phyloP scores from a whole-genome alignment of 2,888 invertebrate species.

The Acronicta psi region DNA sequence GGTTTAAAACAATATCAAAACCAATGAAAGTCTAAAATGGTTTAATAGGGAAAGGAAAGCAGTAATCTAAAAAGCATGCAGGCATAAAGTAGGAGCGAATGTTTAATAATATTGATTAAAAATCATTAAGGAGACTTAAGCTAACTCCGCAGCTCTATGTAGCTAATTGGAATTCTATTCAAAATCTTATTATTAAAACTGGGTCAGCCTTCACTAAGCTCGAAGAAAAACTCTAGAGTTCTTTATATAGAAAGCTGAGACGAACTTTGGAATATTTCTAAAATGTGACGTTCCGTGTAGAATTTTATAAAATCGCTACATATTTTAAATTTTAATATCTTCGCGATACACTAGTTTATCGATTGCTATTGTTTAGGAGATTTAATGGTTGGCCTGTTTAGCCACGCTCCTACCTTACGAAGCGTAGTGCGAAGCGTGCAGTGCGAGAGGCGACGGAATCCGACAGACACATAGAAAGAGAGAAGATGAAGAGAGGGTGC shows the following conservation, averaged over 20 bases:
- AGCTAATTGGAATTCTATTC: slow-evolving; percentile 56
- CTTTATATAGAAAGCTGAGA: slow-evolving; percentile 48
- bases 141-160: slow-evolving; percentile 57
- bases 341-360: slow-evolving; percentile 31
- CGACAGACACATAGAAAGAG: slow-evolving; percentile 83
- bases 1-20: slow-evolving; percentile 47
- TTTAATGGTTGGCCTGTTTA: slow-evolving; percentile 38
- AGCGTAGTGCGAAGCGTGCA: slow-evolving; percentile 86
- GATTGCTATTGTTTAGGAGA: slow-evolving; percentile 30
- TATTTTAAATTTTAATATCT: slow-evolving; percentile 18
- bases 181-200: slow-evolving; percentile 58
- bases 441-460: slow-evolving; percentile 86
- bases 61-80: slow-evolving; percentile 80
- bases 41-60: slow-evolving; percentile 73
- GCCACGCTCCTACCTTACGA: slow-evolving; percentile 86
- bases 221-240: slow-evolving; percentile 47
- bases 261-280: slow-evolving; percentile 35
- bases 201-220: slow-evolving; percentile 59
- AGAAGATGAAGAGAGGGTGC: slow-evolving; percentile 81
- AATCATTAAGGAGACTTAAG: slow-evolving; percentile 50
- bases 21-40: slow-evolving; percentile 73
- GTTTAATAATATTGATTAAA: slow-evolving; percentile 57
- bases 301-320: slow-evolving; percentile 43
- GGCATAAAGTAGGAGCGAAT: slow-evolving; percentile 87
- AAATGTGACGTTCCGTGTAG: slow-evolving; percentile 42